A percentile compares a stretch with the other conserved stretches of the same genome.
These are phyloP conservation scores for Microplitis demolitor DNA, from an alignment of 1,140 invertebrate species.

Conservation along the genomic window DNA sequence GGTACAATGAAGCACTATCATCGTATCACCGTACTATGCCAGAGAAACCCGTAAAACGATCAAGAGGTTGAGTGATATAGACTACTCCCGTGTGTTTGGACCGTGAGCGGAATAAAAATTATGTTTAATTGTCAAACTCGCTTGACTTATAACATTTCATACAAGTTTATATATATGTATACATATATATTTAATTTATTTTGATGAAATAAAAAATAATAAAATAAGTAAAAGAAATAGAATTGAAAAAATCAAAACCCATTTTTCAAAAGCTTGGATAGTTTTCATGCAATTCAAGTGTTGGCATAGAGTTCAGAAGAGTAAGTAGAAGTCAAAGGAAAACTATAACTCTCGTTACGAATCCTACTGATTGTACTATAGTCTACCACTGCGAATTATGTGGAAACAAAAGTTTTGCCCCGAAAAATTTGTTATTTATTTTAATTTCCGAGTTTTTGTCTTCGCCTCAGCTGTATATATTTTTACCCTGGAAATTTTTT, in stretches of 20 bases:
- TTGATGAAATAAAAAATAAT: neutral
- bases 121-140: too few relatives aligned
- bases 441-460: neutral
- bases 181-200: neutral
- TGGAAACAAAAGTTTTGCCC: neutral
- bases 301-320: neutral
- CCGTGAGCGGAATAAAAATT: too few relatives aligned
- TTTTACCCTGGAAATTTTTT: neutral
- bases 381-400: neutral
- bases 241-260: neutral
- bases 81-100: too few relatives aligned
- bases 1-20: neutral
- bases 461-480: neutral
- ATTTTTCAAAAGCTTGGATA: neutral
- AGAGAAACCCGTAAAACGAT: too few relatives aligned
- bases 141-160: too few relatives aligned
- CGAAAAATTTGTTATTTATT: neutral
- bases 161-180: neutral
- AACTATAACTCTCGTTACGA: conserved; percentile 9
- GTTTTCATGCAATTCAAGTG: neutral
- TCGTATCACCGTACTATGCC: too few relatives aligned
- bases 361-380: neutral
- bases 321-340: conserved; percentile 3
- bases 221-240: neutral
- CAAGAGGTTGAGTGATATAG: too few relatives aligned